Conservation (phyloP, 2,888 invertebrate genomes). For the Hyposoter dolosus region DNA sequence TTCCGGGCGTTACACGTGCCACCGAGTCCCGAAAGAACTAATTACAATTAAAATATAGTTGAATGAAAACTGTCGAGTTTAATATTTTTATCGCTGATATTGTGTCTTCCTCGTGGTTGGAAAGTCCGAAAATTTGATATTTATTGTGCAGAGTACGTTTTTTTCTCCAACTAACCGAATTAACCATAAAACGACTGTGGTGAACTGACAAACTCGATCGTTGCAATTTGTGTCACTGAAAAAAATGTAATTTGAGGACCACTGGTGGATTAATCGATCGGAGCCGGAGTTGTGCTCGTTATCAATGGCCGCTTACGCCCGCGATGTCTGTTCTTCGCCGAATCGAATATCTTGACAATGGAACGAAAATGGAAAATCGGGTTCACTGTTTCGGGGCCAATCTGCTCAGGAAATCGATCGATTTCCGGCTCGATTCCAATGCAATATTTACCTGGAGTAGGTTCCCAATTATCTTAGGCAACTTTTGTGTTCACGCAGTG, state of each 20-base stretch:
- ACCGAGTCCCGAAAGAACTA: conserved; percentile 20
- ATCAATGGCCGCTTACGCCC: conserved; percentile 28
- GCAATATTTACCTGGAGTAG: background rate
- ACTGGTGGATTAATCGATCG: conserved; percentile 28
- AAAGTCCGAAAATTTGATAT: background rate
- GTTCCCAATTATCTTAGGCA: background rate
- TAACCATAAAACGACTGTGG: background rate
- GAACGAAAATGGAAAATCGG: conserved; percentile 8
- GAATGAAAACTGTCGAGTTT: conserved; percentile 19
- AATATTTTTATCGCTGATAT: background rate
- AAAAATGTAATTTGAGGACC: conserved; percentile 22
- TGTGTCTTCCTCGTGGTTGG: background rate
- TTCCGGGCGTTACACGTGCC: conserved; percentile 17
- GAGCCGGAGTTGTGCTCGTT: conserved; percentile 15
- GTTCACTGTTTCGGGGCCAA: conserved; percentile 26
- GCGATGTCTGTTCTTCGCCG: background rate
- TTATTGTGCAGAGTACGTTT: background rate
- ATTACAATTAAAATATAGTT: conserved; percentile 31
- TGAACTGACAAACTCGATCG: background rate
- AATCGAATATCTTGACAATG: conserved; percentile 37
- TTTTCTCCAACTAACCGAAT: background rate
- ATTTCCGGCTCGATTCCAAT: conserved; percentile 32
- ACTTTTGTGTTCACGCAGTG: background rate
- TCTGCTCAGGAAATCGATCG: conserved; percentile 29
- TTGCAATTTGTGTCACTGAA: background rate